Conservation (phyloP, 2,888 invertebrate genomes). For the Rotaria magnacalcarata region DNA sequence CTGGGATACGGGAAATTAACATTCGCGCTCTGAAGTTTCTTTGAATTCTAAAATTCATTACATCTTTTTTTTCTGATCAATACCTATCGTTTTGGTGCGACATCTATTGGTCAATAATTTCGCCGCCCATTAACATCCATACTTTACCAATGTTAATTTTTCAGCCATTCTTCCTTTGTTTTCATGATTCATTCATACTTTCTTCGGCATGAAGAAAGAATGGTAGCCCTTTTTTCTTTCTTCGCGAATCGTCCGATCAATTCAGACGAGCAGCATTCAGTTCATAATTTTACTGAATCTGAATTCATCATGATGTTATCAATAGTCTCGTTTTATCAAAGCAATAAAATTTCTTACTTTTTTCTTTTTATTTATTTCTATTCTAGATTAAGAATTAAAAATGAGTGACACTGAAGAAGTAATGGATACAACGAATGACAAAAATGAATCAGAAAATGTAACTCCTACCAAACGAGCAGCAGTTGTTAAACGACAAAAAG, state of each 20-base stretch:
- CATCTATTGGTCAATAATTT: background rate
- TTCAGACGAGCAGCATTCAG: background rate
- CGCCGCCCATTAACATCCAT: background rate
- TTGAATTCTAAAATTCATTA: too few relatives aligned
- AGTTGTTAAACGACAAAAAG: slow-evolving; percentile 22
- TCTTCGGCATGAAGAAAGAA: background rate
- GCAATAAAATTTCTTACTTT: background rate
- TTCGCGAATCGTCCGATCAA: background rate
- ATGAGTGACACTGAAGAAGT: slow-evolving; percentile 4
- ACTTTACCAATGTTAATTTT: background rate
- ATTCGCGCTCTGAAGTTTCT: too few relatives aligned
- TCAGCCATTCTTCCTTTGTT: background rate
- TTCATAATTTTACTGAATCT: background rate
- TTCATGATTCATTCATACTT: background rate
- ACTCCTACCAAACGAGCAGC: background rate
- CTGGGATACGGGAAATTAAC: too few relatives aligned
- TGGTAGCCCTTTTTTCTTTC: background rate
- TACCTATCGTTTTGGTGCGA: background rate
- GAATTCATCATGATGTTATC: background rate
- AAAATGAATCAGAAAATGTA: background rate
- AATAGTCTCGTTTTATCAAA: background rate
- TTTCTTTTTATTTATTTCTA: background rate
- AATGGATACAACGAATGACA: slow-evolving; percentile 1
- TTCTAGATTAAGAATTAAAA: background rate
- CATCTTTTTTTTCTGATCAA: too few relatives aligned